Evolutionary conservation across 1,140 invertebrate genomes (phyloP).

Genomic region (Meloidogyne hapla): DNA sequence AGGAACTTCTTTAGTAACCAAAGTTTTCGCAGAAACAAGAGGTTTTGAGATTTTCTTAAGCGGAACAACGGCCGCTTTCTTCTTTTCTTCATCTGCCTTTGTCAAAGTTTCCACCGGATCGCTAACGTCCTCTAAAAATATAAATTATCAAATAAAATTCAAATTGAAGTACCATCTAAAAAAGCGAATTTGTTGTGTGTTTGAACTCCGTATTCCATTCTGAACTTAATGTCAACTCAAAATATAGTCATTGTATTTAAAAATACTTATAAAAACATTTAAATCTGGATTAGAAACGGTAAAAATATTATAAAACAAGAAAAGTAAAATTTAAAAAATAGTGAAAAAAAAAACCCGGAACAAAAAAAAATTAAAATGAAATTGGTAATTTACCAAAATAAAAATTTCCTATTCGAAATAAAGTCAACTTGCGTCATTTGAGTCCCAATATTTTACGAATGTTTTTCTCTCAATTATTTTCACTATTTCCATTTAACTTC

Average conservation of each 20-base stretch:
- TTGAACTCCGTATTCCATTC: constrained; percentile 30
- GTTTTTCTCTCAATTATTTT: too few species aligned
- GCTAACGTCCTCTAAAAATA: constrained; percentile 8
- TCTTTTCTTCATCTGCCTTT: constrained; percentile 16
- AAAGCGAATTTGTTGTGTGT: constrained; percentile 30
- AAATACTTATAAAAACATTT: not conserved
- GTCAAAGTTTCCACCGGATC: constrained; percentile 17
- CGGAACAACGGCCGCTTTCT: constrained; percentile 6
- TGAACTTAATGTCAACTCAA: constrained; percentile 1
- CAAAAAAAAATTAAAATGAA: too few species aligned
- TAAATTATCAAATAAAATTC: not conserved
- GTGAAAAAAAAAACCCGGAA: too few species aligned
- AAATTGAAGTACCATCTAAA: constrained; percentile 6
- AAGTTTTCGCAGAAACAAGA: not conserved
- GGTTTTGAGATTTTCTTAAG: not conserved
- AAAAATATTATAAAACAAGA: too few species aligned
- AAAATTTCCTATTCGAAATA: too few species aligned
- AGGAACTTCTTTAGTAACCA: not conserved
- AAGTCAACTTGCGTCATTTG: too few species aligned
- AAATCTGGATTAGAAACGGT: not conserved
- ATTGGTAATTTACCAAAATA: too few species aligned
- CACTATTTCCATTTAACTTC: too few species aligned
- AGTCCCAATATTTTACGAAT: too few species aligned
- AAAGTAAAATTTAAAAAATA: too few species aligned
- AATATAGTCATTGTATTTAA: not conserved